These are phyloP conservation scores for Hetaerina americana DNA, from an alignment of 1,140 invertebrate species.

Conservation along the genomic window DNA sequence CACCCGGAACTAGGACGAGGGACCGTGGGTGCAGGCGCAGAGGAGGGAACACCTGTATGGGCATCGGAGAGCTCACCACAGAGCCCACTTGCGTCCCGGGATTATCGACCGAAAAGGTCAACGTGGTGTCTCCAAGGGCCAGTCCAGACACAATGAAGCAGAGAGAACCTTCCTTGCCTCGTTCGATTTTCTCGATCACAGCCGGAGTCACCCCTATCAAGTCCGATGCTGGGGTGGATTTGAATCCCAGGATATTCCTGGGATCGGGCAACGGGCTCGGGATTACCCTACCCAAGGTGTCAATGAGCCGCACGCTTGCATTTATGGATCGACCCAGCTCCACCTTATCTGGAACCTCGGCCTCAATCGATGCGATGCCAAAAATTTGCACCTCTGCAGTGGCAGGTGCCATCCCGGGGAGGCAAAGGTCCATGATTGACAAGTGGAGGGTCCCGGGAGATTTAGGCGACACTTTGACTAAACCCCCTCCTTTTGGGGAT, in stretches of 20 bases:
- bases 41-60: background rate
- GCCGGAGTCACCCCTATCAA: background rate
- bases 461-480: background rate
- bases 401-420: background rate
- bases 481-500: background rate
- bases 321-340: background rate
- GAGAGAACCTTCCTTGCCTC: background rate
- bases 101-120: background rate
- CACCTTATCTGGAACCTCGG: background rate
- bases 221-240: background rate
- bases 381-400: background rate
- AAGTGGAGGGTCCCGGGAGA: background rate
- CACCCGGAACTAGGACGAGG: background rate
- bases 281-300: background rate
- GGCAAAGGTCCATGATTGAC: background rate
- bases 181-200: background rate
- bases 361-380: background rate
- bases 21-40: background rate
- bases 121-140: background rate
- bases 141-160: background rate
- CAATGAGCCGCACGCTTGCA: background rate
- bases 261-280: background rate
- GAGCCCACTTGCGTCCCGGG: background rate
- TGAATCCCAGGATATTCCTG: background rate
- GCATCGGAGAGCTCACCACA: background rate